These are phyloP conservation scores for Euwallacea similis DNA, from an alignment of 1,140 invertebrate species.

Conservation along the genomic window DNA sequence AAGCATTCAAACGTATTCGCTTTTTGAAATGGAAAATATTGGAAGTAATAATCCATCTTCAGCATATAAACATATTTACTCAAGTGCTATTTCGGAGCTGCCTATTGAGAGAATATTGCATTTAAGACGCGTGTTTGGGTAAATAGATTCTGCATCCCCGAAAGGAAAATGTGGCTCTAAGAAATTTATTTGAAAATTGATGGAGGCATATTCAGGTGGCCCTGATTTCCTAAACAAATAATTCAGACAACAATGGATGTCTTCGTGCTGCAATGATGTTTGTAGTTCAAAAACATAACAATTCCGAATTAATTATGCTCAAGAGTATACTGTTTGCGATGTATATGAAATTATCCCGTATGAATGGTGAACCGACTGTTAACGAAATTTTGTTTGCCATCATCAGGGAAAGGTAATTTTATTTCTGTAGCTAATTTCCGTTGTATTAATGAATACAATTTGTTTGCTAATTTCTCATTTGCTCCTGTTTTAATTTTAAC, in stretches of 20 bases:
- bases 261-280: neutral
- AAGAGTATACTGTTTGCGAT: no score
- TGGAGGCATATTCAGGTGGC: neutral
- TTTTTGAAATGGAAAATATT: constrained; percentile 1
- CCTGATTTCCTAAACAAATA: neutral
- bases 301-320: neutral
- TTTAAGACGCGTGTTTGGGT: neutral
- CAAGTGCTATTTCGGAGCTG: neutral
- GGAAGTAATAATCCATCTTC: neutral
- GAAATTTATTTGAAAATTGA: neutral
- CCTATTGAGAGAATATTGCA: constrained; percentile 1
- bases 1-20: no score
- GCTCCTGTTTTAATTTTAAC: constrained; percentile 33
- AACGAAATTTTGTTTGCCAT: constrained; percentile 17
- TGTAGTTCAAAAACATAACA: neutral
- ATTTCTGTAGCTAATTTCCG: constrained; percentile 24
- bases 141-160: neutral
- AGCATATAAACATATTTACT: neutral
- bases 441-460: constrained; percentile 29
- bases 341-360: neutral
- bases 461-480: constrained; percentile 36
- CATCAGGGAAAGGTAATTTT: constrained; percentile 6
- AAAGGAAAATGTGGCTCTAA: neutral
- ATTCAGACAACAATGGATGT: neutral
- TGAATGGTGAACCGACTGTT: neutral